Percentiles rank a stretch among this genome's conserved stretches.
phyloP scores from a whole-genome alignment of 2,113 vertebrate genomes.

The Gallinago undulata region DNA sequence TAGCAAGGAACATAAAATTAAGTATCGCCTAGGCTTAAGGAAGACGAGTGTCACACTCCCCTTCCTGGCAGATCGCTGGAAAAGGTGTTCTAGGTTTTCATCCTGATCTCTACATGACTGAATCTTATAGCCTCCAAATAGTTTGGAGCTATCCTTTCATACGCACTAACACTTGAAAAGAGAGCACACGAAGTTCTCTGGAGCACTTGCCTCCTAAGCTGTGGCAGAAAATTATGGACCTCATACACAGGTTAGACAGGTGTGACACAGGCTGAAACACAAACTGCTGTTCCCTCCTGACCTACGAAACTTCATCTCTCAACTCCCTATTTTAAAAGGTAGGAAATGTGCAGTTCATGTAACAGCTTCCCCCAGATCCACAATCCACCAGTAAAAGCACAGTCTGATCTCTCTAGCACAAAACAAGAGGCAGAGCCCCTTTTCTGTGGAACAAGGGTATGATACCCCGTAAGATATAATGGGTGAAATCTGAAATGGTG shows the following conservation, averaged over 20 bases:
- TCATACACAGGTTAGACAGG: background rate
- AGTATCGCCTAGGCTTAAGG: background rate
- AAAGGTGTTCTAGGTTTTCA: background rate
- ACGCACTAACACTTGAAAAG: background rate
- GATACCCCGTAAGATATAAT: background rate
- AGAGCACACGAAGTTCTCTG: background rate
- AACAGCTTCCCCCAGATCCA: background rate
- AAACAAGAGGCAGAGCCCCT: background rate
- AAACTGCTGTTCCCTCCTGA: background rate
- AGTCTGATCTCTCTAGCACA: background rate
- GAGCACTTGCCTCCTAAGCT: background rate
- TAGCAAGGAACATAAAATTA: background rate
- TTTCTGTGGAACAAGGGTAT: background rate
- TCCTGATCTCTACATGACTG: background rate
- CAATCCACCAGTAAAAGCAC: background rate
- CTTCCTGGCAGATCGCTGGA: background rate
- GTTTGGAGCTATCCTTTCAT: background rate
- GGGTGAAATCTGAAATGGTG: background rate
- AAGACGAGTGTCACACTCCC: background rate
- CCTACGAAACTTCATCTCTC: conserved; percentile 2
- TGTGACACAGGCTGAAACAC: background rate
- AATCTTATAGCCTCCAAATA: background rate
- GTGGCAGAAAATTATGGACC: background rate
- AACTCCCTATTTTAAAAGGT: background rate
- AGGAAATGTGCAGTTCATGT: background rate